phyloP scores from a whole-genome alignment of 2,113 vertebrate species.

The Tachycineta bicolor region DNA sequence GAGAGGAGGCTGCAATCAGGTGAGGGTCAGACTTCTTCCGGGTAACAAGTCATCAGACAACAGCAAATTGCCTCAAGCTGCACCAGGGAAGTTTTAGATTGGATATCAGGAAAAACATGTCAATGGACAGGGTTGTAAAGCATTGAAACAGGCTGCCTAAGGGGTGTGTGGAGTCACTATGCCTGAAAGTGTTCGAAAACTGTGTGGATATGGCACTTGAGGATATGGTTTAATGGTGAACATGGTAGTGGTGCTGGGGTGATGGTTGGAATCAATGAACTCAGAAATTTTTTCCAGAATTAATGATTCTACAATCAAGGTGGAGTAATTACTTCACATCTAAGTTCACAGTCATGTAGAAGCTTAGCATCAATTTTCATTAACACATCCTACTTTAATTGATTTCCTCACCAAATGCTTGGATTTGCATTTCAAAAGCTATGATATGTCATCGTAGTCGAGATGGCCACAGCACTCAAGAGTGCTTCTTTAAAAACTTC shows the following conservation, averaged over 20 bases:
- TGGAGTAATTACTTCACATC: background rate
- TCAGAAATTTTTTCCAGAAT: background rate
- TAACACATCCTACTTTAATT: background rate
- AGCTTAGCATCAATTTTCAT: background rate
- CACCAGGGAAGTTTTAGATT: background rate
- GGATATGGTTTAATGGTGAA: background rate
- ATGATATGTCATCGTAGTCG: no score
- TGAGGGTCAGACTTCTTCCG: accelerated
- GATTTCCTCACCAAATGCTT: background rate
- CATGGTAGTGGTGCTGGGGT: no score
- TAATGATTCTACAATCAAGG: background rate
- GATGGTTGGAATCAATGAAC: background rate
- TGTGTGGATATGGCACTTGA: background rate
- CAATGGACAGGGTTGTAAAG: background rate
- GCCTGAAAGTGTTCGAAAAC: background rate
- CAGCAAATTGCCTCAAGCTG: background rate
- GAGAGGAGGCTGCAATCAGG: background rate
- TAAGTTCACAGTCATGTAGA: accelerated
- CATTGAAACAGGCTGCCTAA: background rate
- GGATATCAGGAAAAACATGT: background rate
- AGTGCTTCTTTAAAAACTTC: no score
- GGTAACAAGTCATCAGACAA: background rate
- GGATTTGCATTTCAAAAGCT: background rate
- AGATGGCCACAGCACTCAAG: no score
- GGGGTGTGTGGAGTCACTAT: background rate